Conservation (phyloP, 2,888 invertebrate genomes). For the Mechanitis messenoides region DNA sequence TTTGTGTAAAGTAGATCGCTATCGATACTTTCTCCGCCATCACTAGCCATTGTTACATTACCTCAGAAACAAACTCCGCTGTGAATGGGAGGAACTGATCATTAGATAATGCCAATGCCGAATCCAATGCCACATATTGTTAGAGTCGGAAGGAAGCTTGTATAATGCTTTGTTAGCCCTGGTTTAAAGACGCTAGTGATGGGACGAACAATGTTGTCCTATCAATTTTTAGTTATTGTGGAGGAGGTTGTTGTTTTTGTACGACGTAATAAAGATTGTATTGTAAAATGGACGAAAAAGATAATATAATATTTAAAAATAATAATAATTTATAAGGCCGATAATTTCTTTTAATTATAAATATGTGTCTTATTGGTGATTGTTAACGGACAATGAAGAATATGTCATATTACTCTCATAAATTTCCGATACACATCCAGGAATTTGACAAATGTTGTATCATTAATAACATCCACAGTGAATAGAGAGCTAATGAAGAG, state of each 20-base stretch:
- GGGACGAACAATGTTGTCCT: slow-evolving; percentile 20
- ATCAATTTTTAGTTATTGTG: slow-evolving; percentile 10
- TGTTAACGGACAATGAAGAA: too few relatives aligned
- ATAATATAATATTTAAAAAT: too few relatives aligned
- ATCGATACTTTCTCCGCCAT: slow-evolving; percentile 37
- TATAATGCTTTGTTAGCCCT: slow-evolving; percentile 54
- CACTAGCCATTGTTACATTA: slow-evolving; percentile 33
- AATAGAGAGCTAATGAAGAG: slow-evolving; percentile 42
- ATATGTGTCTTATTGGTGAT: too few relatives aligned
- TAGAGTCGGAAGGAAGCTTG: slow-evolving; percentile 65
- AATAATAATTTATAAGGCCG: too few relatives aligned
- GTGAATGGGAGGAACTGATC: slow-evolving; percentile 72
- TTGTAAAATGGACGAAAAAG: too few relatives aligned
- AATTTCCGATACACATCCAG: slow-evolving; percentile 1
- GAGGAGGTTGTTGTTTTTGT: neutral
- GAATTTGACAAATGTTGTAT: slow-evolving; percentile 37
- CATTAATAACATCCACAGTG: slow-evolving; percentile 33
- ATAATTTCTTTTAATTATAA: too few relatives aligned
- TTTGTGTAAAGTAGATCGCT: slow-evolving; percentile 27
- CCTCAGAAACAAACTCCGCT: slow-evolving; percentile 27
- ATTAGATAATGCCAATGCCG: slow-evolving; percentile 72
- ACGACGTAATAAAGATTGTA: too few relatives aligned
- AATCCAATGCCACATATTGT: slow-evolving; percentile 72
- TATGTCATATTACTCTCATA: too few relatives aligned
- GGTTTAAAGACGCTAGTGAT: slow-evolving; percentile 44